A percentile compares a stretch with the other conserved stretches of the same genome.
Conservation (phyloP, 1,140 invertebrate genomes). For the Berghia stephanieae region DNA sequence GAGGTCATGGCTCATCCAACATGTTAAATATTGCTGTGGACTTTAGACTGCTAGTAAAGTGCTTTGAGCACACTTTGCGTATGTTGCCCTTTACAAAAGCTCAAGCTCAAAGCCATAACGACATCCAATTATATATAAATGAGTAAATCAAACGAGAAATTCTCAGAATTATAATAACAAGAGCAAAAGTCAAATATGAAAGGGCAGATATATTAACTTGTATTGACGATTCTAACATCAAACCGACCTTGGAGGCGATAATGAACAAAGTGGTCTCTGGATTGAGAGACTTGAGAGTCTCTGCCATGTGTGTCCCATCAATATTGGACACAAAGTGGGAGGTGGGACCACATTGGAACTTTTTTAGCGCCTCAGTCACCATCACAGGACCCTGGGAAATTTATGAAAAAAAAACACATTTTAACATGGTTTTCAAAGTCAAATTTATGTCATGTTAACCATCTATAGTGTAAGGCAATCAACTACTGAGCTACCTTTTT, state of each 20-base stretch:
- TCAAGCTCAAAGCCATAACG: not conserved
- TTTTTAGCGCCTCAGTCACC: constrained; percentile 97
- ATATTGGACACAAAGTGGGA: constrained; percentile 99
- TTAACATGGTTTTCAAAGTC: not conserved
- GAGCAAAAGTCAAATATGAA: too few species aligned
- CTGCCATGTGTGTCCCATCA: constrained; percentile 97
- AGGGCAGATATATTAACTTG: not conserved
- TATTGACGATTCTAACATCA: not conserved
- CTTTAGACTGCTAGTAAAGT: too few species aligned
- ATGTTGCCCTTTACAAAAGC: too few species aligned
- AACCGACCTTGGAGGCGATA: constrained; percentile 88
- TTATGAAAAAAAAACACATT: not conserved
- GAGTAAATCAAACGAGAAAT: too few species aligned
- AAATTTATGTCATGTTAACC: too few species aligned
- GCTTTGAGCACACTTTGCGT: too few species aligned
- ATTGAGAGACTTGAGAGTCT: constrained; percentile 89
- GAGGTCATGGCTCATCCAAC: too few species aligned
- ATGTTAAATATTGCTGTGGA: too few species aligned
- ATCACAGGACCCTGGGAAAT: constrained; percentile 87
- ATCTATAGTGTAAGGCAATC: too few species aligned
- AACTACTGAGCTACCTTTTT: too few species aligned
- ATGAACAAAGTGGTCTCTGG: constrained; percentile 97
- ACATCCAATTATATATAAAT: too few species aligned
- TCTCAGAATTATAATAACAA: too few species aligned
- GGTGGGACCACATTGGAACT: constrained; percentile 84